Evolutionary conservation across 2,113 vertebrate genomes (phyloP).

Genomic region (Cnemophilus loriae): DNA sequence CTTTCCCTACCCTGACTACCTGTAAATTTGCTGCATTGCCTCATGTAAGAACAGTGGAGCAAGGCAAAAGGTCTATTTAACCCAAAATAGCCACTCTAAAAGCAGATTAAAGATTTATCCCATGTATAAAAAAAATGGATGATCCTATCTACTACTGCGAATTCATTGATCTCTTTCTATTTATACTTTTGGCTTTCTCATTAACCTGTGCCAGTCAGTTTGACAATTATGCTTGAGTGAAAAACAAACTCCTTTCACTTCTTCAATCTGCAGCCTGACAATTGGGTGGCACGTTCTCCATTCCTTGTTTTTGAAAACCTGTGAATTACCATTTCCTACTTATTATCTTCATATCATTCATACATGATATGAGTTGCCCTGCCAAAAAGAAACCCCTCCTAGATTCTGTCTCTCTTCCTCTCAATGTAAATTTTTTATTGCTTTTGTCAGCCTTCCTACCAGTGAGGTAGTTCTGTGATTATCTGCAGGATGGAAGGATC

Average conservation of each 20-base stretch:
- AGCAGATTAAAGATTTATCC: not conserved
- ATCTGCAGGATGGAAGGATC: not conserved
- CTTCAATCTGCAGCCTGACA: not conserved
- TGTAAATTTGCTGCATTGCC: not conserved
- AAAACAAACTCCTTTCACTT: not conserved
- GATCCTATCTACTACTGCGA: not conserved
- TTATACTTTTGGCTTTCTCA: not conserved
- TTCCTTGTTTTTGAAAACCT: not conserved
- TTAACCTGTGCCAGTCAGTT: not conserved
- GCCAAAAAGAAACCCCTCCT: not conserved
- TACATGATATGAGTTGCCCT: not conserved
- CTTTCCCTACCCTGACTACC: not conserved
- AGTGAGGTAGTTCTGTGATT: not conserved
- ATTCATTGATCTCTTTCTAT: not conserved
- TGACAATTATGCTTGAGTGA: not conserved
- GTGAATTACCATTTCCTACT: not conserved
- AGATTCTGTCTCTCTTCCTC: not conserved
- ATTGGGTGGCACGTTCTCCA: not conserved
- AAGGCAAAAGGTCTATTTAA: not conserved
- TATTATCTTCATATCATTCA: not conserved
- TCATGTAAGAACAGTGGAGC: not conserved
- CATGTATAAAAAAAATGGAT: not conserved
- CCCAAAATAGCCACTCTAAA: not conserved
- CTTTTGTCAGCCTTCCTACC: not conserved
- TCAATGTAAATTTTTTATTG: not conserved